Evolutionary conservation across 2,888 invertebrate species (phyloP).

Genomic region (Sylvicola cinctus): DNA sequence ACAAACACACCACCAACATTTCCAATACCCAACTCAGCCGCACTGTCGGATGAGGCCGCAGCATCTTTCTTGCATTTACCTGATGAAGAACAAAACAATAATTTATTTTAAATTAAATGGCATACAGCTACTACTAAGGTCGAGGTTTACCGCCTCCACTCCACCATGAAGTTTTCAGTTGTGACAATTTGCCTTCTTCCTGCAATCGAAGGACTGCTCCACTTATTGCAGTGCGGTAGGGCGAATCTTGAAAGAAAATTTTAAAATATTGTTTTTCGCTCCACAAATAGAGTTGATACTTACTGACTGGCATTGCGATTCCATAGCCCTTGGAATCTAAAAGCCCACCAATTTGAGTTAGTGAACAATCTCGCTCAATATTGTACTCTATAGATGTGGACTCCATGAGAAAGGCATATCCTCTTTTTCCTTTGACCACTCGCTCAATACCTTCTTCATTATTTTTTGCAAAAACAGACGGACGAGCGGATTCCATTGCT

Average conservation of each 20-base stretch:
- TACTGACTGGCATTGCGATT: conserved; percentile 77
- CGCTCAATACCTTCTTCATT: conserved; percentile 72
- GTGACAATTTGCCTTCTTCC: conserved; percentile 63
- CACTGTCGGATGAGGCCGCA: conserved; percentile 11
- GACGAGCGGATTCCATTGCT: conserved; percentile 64
- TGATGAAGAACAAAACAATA: too few species aligned
- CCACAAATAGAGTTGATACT: conserved; percentile 27
- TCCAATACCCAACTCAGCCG: conserved; percentile 21
- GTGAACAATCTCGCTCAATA: conserved; percentile 57
- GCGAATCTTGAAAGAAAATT: too few species aligned
- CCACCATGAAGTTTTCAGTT: conserved; percentile 87
- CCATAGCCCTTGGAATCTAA: conserved; percentile 87
- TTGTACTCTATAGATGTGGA: conserved; percentile 84
- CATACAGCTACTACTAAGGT: too few species aligned
- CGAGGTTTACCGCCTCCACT: conserved; percentile 20
- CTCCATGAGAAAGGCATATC: conserved; percentile 92
- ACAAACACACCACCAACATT: conserved; percentile 88
- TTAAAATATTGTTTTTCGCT: neutral
- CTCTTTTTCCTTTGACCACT: conserved; percentile 49
- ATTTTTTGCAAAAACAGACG: conserved; percentile 53
- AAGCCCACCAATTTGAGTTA: conserved; percentile 56
- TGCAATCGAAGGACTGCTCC: conserved; percentile 77
- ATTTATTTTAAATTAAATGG: neutral
- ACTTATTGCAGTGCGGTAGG: conserved; percentile 59
- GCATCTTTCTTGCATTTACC: neutral